phyloP scores from a whole-genome alignment of 1,140 invertebrate species.

The Formica selysi region DNA sequence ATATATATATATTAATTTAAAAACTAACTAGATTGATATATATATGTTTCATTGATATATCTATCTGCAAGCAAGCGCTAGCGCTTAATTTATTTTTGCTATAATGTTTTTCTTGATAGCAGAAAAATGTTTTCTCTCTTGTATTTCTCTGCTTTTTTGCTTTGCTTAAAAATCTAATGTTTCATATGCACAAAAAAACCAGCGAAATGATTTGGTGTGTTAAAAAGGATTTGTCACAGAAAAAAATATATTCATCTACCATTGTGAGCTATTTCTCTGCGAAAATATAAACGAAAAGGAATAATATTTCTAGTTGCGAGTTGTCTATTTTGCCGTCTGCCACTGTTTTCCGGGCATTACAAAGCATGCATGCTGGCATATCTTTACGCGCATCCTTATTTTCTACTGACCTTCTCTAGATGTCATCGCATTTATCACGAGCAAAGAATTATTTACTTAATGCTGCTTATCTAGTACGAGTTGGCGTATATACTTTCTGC shows the following conservation, averaged over 20 bases:
- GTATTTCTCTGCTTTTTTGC: slow-evolving; percentile 1
- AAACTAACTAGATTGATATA: too few relatives aligned
- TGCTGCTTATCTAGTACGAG: neutral
- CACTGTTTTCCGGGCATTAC: slow-evolving; percentile 5
- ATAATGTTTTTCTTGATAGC: neutral
- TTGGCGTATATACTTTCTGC: neutral
- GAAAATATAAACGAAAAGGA: slow-evolving; percentile 23
- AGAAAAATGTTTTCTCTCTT: neutral
- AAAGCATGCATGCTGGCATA: neutral
- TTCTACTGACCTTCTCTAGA: neutral
- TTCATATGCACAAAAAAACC: slow-evolving; percentile 29
- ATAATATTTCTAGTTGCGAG: slow-evolving; percentile 31
- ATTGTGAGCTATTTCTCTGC: slow-evolving; percentile 17
- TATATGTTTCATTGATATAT: neutral
- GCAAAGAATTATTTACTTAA: slow-evolving; percentile 19
- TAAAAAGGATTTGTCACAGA: slow-evolving; percentile 43
- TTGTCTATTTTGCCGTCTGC: slow-evolving; percentile 31
- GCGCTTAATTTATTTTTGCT: slow-evolving; percentile 4
- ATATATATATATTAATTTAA: neutral
- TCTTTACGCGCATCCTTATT: slow-evolving; percentile 10
- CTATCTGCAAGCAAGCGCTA: neutral
- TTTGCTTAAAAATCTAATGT: slow-evolving; percentile 25
- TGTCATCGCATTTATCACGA: slow-evolving; percentile 10
- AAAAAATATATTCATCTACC: slow-evolving; percentile 30
- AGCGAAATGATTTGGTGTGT: neutral